Evolutionary conservation across 2,797 vertebrate species (phyloP).

Genomic region (Anas bahamensis): DNA sequence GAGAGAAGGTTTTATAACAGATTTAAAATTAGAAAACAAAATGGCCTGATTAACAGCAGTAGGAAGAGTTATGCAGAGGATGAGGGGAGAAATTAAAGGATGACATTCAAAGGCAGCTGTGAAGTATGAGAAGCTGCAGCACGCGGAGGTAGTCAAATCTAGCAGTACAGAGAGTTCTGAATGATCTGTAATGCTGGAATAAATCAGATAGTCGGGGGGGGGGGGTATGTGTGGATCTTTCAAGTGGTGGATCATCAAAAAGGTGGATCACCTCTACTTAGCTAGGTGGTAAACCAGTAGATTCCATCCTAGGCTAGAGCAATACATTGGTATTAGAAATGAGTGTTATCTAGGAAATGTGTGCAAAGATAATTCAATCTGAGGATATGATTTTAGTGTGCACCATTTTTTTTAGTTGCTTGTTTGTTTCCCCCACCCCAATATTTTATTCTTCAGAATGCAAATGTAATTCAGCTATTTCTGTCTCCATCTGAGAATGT

Average conservation of each 20-base stretch:
- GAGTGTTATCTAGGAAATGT: not conserved
- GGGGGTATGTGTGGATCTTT: not conserved
- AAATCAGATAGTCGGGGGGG: conserved; percentile 7
- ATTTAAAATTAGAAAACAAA: conserved; percentile 78
- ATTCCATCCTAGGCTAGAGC: not conserved
- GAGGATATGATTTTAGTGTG: not conserved
- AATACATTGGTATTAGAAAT: not conserved
- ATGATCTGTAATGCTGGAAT: conserved; percentile 55
- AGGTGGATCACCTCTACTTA: conserved; percentile 13
- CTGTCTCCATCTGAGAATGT: not conserved
- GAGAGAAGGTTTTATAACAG: conserved; percentile 73
- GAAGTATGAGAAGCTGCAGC: conserved; percentile 67
- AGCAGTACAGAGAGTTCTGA: conserved; percentile 66
- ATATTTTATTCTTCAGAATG: not conserved
- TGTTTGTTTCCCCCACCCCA: not conserved
- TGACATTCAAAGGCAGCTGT: conserved; percentile 74
- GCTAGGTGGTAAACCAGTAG: not conserved
- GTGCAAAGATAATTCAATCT: not conserved
- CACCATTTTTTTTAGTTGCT: not conserved
- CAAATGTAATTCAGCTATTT: not conserved
- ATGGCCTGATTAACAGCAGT: conserved; percentile 75
- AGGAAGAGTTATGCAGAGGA: conserved; percentile 72
- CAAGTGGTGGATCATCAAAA: not conserved
- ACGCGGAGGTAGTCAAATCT: conserved; percentile 63
- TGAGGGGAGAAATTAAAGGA: conserved; percentile 71